Base-by-base conservation (phyloP, 1,140 invertebrate species). In the Ips typographus region DNA sequence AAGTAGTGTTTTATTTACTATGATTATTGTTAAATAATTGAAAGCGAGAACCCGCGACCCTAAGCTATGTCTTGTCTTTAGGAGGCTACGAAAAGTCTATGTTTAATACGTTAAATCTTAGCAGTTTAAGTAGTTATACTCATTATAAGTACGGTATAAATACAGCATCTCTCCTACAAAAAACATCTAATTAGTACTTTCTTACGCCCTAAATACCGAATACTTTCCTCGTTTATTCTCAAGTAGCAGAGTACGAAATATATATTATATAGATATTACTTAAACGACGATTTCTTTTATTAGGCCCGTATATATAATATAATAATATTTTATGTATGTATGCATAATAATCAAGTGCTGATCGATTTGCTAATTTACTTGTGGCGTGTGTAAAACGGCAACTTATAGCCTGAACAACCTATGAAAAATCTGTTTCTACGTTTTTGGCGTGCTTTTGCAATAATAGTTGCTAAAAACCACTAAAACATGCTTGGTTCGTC, bases 251-350 rank as follows among this genome's bases (percentile, higher is more conserved):
- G 75, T 77, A 78, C 75, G 74, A 73, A 75, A 71, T 72, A 74
- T 78, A 79, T 75, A 75, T 77, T 77, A 78, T 78, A 78, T 78
- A 78, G 74, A 77, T 75, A 77, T 78, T 79, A 78, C 75, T 79
- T 78, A 77, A 77, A 73, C 76, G 76, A 77, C 71, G 73, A 8
- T 22, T 49, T 8, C 22, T 22, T 6, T 80, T 78, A 74, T 80
- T 80, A 80, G 79, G 79, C 79, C 79, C 80, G 79, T 80, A 80
- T 80, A 80, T 80, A 79, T 79, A 76, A 71, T 78, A 74, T 80
- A 22, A 22, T 22, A 22, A 22, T 22, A 22, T 22, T 22, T 22
- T 22, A 22, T 22, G 22, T 22, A 22, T 22, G 22, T 22, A 22
- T 22, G 22, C 22, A 22, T 22, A 22, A 22, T 22, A 22, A 22